phyloP scores from a whole-genome alignment of 2,797 vertebrate genomes.

The Pangasius macronema region DNA sequence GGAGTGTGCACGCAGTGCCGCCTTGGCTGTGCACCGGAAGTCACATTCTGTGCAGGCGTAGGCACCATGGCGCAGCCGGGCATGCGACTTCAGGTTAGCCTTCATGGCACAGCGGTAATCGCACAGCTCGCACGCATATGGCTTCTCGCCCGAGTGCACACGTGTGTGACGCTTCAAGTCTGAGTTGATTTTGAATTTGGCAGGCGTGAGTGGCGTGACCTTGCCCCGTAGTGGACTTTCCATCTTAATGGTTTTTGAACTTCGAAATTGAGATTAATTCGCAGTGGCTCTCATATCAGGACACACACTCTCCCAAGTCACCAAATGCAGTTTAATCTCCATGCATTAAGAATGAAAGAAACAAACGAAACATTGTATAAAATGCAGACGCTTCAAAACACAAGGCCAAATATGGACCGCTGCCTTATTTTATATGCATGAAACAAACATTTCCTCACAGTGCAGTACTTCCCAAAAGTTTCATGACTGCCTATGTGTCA shows the following conservation, averaged over 20 bases:
- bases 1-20: slow-evolving; percentile 86
- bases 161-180: slow-evolving; percentile 95
- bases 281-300: background rate
- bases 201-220: too few relatives aligned
- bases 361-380: background rate
- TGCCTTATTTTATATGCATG: background rate
- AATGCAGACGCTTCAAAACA: background rate
- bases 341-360: background rate
- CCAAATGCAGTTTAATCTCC: background rate
- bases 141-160: slow-evolving; percentile 97
- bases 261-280: too few relatives aligned
- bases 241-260: too few relatives aligned
- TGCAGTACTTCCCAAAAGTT: background rate
- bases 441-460: background rate
- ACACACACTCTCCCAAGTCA: background rate
- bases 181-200: slow-evolving; percentile 99
- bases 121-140: slow-evolving; percentile 94
- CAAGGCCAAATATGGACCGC: background rate
- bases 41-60: slow-evolving; percentile 86
- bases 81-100: slow-evolving; percentile 94
- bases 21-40: slow-evolving; percentile 90
- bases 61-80: slow-evolving; percentile 88
- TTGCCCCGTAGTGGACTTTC: too few relatives aligned
- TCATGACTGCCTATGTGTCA: background rate
- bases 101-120: slow-evolving; percentile 98